A percentile compares a stretch with the other conserved stretches of the same genome.
These are phyloP conservation scores for Tyto alba DNA, from an alignment of 2,113 vertebrate genomes.

Conservation along the genomic window DNA sequence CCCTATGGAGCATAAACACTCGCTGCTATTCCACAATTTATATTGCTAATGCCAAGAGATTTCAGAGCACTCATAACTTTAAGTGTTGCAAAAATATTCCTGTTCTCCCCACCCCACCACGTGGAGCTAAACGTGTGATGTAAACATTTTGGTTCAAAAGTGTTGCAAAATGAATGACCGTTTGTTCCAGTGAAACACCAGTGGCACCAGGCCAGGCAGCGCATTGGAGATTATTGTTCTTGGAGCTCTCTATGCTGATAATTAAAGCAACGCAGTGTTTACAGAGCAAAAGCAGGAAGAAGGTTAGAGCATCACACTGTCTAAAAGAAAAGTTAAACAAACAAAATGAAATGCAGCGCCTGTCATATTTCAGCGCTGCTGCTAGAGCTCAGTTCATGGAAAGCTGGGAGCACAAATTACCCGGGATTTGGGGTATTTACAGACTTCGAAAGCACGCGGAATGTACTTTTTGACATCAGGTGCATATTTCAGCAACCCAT, in stretches of 20 bases:
- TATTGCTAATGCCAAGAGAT: constrained; percentile 53
- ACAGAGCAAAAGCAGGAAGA: constrained; percentile 34
- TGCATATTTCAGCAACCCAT: constrained; percentile 32
- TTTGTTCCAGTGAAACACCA: constrained; percentile 7
- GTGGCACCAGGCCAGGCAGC: neutral
- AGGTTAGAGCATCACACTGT: constrained; percentile 25
- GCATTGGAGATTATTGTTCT: constrained; percentile 53
- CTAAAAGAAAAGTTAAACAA: constrained; percentile 56
- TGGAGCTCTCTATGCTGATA: constrained; percentile 41
- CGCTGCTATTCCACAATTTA: constrained; percentile 48
- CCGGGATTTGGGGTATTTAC: neutral
- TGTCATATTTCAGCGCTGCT: neutral
- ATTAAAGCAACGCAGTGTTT: constrained; percentile 48
- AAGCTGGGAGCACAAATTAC: neutral
- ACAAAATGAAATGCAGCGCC: neutral
- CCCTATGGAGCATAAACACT: constrained; percentile 32
- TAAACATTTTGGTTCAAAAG: constrained; percentile 48
- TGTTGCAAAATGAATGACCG: constrained; percentile 22
- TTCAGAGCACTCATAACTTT: constrained; percentile 61
- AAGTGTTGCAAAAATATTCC: constrained; percentile 63
- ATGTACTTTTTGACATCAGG: constrained; percentile 27
- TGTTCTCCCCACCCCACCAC: constrained; percentile 54
- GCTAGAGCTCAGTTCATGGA: neutral
- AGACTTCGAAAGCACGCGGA: neutral
- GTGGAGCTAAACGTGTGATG: constrained; percentile 58